These are phyloP conservation scores for Sebastiscus albofasciatus DNA, from an alignment of 2,797 vertebrate genomes.

Conservation along the genomic window DNA sequence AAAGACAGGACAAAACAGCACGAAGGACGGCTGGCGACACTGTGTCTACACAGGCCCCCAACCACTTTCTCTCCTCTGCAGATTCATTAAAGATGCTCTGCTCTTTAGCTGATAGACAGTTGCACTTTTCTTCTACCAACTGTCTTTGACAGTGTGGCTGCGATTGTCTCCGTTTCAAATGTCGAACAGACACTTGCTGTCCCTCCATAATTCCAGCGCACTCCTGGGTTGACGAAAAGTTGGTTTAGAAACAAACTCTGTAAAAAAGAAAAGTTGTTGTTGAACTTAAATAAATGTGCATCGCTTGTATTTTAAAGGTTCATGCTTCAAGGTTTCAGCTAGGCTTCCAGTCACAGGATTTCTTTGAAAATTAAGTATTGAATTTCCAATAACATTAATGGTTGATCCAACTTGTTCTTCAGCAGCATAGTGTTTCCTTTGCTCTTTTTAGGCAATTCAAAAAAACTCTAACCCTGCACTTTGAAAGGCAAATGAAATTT, in stretches of 20 bases:
- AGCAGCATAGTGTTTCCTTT: not conserved
- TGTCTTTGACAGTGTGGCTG: not conserved
- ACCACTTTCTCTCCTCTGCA: not conserved
- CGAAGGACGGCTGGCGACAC: not conserved
- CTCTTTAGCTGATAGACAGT: constrained; percentile 10
- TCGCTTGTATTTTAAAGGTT: not conserved
- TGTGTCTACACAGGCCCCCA: not conserved
- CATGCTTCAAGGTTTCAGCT: not conserved
- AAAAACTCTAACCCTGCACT: not conserved
- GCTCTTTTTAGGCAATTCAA: not conserved
- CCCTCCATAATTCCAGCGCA: not conserved
- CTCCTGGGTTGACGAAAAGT: not conserved
- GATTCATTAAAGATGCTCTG: constrained; percentile 3
- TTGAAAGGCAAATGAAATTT: not conserved
- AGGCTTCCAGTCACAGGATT: not conserved
- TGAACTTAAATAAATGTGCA: not conserved
- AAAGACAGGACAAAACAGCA: constrained; percentile 14
- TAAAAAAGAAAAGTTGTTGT: not conserved
- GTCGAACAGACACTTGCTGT: not conserved
- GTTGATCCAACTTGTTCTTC: not conserved
- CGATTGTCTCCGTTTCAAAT: constrained; percentile 22
- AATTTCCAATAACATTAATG: not conserved
- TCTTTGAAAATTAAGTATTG: not conserved
- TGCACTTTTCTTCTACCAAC: not conserved
- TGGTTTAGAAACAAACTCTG: not conserved